Evolutionary conservation across 2,113 vertebrate genomes (phyloP), one percentile per base, ranked within the genome.

Genomic region (Spilogale gracilis): DNA sequence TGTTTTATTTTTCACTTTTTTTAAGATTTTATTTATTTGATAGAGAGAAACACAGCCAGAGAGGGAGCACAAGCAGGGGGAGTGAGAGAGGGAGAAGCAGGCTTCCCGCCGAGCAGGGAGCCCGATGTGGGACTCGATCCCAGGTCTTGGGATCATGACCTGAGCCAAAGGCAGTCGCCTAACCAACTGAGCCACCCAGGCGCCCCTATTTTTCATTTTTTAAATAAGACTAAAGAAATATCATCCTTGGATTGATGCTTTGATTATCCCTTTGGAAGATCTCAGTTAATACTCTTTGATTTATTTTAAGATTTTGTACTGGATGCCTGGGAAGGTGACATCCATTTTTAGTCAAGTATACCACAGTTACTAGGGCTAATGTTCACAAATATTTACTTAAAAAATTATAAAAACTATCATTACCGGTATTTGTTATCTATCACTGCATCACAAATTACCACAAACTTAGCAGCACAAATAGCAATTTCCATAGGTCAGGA

Each of bases 331-430:
- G 11, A 83, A 83, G 13, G 78, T 30, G 23, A 38, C 38, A 79
- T 5, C 38, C 73, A 79, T 50, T 79, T 85, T 91, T 85, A 85
- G 48, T 48, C 12, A 85, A 69, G 69, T 52, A 43, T 6, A 30
- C 23, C 25, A 18, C 32, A 65, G 79, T 56, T 67, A 58, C 30
- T 85, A 16, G 60, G 8, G 71, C 38, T 85, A 78, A 78, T 45
- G 56, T 78, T 95, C 60, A 58, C 58, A 91, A 58, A 48, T 63
- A 83, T 76, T 45, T 91, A n/a, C 83, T 84, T 56, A 91, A 69
- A 38, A 85, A 67, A 58, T 85, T 78, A 56, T 69, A 78, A 85
- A 84, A 74, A 63, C 4, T 9, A 74, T 78, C 76, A n/a, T 4
- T 65, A 74, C 67, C 25, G 7, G 20, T 78, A 25, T 91, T 48